Percentiles rank a stretch among this genome's conserved stretches.
Conservation (phyloP, 1,140 invertebrate genomes). For the Chymomyza costata region DNA sequence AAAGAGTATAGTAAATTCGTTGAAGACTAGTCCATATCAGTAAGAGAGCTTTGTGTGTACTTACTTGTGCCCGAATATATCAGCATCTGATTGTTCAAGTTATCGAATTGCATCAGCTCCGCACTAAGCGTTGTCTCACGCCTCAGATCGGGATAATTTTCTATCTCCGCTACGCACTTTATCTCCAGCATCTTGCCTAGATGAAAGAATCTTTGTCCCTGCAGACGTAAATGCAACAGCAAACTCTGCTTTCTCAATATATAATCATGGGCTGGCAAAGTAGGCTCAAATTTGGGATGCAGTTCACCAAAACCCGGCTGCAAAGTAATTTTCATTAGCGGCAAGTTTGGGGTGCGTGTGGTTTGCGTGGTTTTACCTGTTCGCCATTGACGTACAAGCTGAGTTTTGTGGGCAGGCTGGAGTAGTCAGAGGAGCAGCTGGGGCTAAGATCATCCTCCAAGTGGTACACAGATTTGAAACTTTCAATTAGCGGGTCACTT, state of each 20-base stretch:
- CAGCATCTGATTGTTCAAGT: conserved; percentile 74
- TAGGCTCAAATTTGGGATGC: conserved; percentile 64
- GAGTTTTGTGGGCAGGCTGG: conserved; percentile 78
- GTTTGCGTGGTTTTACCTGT: conserved; percentile 72
- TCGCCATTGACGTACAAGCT: conserved; percentile 81
- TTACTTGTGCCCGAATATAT: conserved; percentile 54
- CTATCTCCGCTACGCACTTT: conserved; percentile 73
- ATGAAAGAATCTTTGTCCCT: conserved; percentile 65
- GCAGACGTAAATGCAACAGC: conserved; percentile 67
- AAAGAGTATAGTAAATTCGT: no score
- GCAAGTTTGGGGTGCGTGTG: background rate
- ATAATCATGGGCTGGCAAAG: conserved; percentile 67
- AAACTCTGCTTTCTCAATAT: conserved; percentile 58
- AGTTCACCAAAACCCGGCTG: conserved; percentile 61
- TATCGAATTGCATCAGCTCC: conserved; percentile 57
- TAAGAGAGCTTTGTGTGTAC: no score
- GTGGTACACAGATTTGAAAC: conserved; percentile 77
- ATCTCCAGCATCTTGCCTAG: conserved; percentile 55
- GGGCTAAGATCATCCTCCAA: conserved; percentile 78
- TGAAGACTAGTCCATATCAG: no score
- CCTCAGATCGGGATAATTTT: conserved; percentile 64
- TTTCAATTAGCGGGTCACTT: conserved; percentile 78
- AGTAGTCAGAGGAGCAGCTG: conserved; percentile 79
- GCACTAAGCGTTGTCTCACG: conserved; percentile 61
- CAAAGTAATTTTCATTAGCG: background rate